These are phyloP conservation scores for Sorex fumeus DNA, from an alignment of 2,113 vertebrate species.

Conservation along the genomic window DNA sequence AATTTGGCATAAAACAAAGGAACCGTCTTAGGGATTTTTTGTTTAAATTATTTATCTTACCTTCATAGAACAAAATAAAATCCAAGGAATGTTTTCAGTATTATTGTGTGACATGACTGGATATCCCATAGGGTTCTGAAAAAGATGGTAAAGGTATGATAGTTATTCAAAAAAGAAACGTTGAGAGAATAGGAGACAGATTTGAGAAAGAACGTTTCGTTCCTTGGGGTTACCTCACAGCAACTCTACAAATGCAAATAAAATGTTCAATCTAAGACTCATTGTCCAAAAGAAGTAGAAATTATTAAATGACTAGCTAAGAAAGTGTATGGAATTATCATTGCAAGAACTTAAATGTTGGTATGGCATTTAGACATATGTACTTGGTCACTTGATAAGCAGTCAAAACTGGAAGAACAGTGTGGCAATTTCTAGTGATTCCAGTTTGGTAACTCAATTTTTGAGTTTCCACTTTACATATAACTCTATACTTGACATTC, in stretches of 20 bases:
- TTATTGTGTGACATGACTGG: background rate
- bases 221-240: background rate
- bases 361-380: background rate
- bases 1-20: background rate
- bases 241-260: background rate
- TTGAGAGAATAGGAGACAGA: background rate
- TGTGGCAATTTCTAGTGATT: background rate
- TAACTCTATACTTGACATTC: background rate
- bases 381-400: background rate
- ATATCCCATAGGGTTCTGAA: background rate
- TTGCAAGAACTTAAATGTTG: background rate
- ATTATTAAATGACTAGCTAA: slow-evolving; percentile 15
- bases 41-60: slow-evolving; percentile 9
- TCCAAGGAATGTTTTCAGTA: slow-evolving; percentile 28
- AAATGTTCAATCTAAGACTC: slow-evolving; percentile 29
- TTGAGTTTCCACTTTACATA: background rate
- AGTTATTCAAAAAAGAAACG: background rate
- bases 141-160: background rate
- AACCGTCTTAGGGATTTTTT: background rate
- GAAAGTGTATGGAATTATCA: background rate
- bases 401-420: background rate
- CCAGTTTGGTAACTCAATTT: background rate
- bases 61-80: slow-evolving; percentile 6
- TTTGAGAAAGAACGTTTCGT: background rate
- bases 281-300: slow-evolving; percentile 4